Conservation (phyloP, 1,140 invertebrate species). For the Colletes gigas region DNA sequence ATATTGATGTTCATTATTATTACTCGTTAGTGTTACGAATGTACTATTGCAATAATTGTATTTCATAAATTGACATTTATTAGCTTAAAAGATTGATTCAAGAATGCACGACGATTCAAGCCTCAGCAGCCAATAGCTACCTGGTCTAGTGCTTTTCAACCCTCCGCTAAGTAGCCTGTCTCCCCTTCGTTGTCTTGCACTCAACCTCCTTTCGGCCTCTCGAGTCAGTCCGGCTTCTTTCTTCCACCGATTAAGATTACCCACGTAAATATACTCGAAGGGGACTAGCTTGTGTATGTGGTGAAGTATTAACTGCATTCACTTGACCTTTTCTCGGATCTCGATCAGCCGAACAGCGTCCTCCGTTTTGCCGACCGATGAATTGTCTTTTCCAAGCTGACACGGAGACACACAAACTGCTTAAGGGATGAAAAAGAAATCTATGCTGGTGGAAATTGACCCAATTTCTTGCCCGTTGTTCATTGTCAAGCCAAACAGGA, state of each 20-base stretch:
- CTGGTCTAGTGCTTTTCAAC: constrained; percentile 51
- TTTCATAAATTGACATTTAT: constrained; percentile 10
- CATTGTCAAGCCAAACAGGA: neutral
- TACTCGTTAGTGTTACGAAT: too few species aligned
- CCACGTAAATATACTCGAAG: constrained; percentile 72
- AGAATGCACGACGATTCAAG: constrained; percentile 50
- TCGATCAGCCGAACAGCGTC: constrained; percentile 24
- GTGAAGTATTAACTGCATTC: constrained; percentile 60
- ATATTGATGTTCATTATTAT: too few species aligned
- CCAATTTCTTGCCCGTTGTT: constrained; percentile 48
- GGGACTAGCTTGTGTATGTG: constrained; percentile 26
- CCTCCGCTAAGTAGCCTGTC: constrained; percentile 38
- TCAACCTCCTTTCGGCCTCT: constrained; percentile 50
- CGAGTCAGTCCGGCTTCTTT: constrained; percentile 50
- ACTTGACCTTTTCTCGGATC: constrained; percentile 66
- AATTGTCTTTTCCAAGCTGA: constrained; percentile 36
- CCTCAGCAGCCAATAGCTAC: constrained; percentile 57
- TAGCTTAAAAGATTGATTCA: constrained; percentile 38
- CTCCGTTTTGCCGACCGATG: neutral
- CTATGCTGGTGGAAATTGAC: constrained; percentile 43
- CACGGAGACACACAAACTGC: constrained; percentile 21
- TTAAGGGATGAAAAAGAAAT: constrained; percentile 34
- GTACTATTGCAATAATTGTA: neutral
- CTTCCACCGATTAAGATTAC: constrained; percentile 72
- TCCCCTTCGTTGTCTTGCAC: constrained; percentile 36